phyloP scores from a whole-genome alignment of 2,113 vertebrate genomes.

The Trogon melanurus region DNA sequence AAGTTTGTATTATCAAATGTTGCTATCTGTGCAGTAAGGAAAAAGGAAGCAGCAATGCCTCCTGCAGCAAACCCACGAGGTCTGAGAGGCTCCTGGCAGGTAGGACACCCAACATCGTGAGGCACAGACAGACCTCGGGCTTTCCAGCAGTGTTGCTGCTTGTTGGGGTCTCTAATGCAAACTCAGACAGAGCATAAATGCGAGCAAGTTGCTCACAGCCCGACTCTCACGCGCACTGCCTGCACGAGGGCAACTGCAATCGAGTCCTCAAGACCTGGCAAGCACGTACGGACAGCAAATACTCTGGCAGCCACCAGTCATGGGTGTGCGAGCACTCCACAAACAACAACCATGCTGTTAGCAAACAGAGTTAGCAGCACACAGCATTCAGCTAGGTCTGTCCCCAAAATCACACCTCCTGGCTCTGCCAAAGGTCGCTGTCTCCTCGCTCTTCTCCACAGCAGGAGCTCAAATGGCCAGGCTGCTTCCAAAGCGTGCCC shows the following conservation, averaged over 20 bases:
- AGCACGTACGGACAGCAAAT: background rate
- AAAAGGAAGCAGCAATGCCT: too few relatives aligned
- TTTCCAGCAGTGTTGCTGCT: background rate
- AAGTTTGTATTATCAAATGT: too few relatives aligned
- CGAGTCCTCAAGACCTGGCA: background rate
- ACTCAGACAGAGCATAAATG: background rate
- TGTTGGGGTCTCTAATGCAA: background rate
- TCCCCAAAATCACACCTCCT: background rate
- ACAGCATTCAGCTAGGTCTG: background rate
- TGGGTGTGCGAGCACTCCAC: background rate
- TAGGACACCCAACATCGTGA: accelerated
- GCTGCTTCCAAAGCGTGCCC: background rate
- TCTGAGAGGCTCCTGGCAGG: background rate
- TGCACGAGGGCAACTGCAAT: background rate
- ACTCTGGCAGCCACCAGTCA: background rate
- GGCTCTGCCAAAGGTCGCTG: background rate
- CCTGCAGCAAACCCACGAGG: background rate
- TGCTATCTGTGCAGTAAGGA: too few relatives aligned
- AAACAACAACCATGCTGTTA: background rate
- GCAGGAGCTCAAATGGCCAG: background rate
- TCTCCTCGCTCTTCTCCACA: background rate
- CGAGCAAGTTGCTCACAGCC: background rate
- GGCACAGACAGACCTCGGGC: accelerated
- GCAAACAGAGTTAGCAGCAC: background rate
- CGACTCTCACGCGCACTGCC: accelerated